Evolutionary conservation across 2,888 invertebrate species (phyloP), one percentile per base, ranked within the genome.

Genomic region (Oscheius sp.): DNA sequence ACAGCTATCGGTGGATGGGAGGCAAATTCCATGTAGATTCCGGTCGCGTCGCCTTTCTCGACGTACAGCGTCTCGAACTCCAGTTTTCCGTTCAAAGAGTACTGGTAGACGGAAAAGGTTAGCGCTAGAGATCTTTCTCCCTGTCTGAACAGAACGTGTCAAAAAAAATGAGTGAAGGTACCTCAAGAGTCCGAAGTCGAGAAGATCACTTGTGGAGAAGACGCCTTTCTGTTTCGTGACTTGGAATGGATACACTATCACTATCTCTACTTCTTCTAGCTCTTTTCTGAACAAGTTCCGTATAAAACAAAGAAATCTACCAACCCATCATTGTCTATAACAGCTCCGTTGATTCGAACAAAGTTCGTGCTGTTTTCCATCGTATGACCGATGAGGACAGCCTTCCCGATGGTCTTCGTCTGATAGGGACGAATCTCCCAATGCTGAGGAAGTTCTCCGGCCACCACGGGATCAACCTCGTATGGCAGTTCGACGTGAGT

Each of bases 401-500:
- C 50, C n/a, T 75, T 75, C 1, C 76, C 80, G 9, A 82, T 73
- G n/a, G 75, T 75, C 63, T 70, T 58, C 66, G 72, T 70, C 74
- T 79, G 79, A 62, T 70, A 82, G 13, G 82, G 80, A 33, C 76
- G 77, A 33, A 82, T 79, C 50, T 79, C 93, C 96, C 96, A 96
- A 85, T 95, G 91, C 86, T 93, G 93, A 88, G 93, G 93, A 68
- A 94, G 93, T 72, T 94, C 95, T 89, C 94, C 93, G 76, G 92
- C 91, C 78, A 93, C 93, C 70, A 94, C 94, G 76, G 78, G 91
- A 92, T 89, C 91, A 48, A 90, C 88, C 92, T 87, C 90, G 55
- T 90, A 89, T 75, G 96, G 95, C 89, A 95, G 90, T 90, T 95
- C 94, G 85, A 97, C 91, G 90, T 94, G 94, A 90, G 97, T 94